A percentile compares a stretch with the other conserved stretches of the same genome.
Evolutionary conservation across 1,140 invertebrate species (phyloP).

Genomic region (Homarus americanus): DNA sequence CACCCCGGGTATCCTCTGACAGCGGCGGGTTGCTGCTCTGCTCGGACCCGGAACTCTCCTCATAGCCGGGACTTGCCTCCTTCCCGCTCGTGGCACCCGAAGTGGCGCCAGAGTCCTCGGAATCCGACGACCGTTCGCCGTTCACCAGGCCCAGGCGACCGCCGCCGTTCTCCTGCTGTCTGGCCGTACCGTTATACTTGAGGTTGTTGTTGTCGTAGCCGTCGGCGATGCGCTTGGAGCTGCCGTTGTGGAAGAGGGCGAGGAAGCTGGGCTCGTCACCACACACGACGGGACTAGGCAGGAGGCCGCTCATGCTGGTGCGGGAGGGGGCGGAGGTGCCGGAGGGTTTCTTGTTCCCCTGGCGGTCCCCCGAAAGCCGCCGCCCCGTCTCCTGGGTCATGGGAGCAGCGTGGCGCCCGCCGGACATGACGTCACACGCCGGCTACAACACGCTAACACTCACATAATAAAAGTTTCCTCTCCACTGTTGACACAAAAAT

Average conservation of each 20-base stretch:
- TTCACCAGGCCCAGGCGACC: constrained; percentile 53
- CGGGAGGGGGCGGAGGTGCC: constrained; percentile 60
- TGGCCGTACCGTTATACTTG: background rate
- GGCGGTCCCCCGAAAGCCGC: constrained; percentile 29
- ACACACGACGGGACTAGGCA: constrained; percentile 73
- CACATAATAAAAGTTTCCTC: constrained; percentile 27
- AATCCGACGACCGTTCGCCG: constrained; percentile 73
- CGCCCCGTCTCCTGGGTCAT: constrained; percentile 54
- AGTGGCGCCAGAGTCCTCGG: constrained; percentile 71
- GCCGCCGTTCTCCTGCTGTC: constrained; percentile 51
- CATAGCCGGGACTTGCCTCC: constrained; percentile 73
- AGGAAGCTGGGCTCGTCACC: constrained; percentile 59
- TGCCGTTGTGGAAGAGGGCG: constrained; percentile 62
- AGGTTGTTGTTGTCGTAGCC: constrained; percentile 51
- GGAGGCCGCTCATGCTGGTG: constrained; percentile 73
- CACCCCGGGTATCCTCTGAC: constrained; percentile 47
- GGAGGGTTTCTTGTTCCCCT: constrained; percentile 30
- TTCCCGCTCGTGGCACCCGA: constrained; percentile 74
- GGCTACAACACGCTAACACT: constrained; percentile 43
- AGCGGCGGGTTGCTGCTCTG: constrained; percentile 68
- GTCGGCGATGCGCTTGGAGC: constrained; percentile 56
- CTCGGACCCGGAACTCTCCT: constrained; percentile 72
- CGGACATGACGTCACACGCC: constrained; percentile 40
- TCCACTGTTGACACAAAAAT: background rate
- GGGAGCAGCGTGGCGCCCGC: constrained; percentile 47